phyloP scores from a whole-genome alignment of 2,888 invertebrate genomes.

The Trimorus sp. region DNA sequence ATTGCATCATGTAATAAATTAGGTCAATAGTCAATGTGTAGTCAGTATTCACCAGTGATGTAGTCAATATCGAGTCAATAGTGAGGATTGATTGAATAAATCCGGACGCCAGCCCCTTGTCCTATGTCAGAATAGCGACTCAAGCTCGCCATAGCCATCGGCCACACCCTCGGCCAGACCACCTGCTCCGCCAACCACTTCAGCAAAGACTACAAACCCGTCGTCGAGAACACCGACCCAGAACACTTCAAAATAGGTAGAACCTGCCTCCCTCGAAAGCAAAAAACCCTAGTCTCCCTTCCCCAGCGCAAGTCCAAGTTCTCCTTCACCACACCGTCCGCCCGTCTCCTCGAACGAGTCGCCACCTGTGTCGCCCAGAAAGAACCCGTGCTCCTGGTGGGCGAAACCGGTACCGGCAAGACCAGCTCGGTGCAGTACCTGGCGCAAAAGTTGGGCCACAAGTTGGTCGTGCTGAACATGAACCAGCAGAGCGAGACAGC shows the following conservation, averaged over 20 bases:
- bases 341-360: conserved; percentile 93
- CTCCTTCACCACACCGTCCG: conserved; percentile 91
- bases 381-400: conserved; percentile 97
- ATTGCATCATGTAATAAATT: no score
- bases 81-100: no score
- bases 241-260: conserved; percentile 83
- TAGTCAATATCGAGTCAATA: no score
- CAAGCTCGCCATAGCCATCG: conserved; percentile 88
- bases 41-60: no score
- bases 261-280: no score
- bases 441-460: conserved; percentile 91
- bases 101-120: no score
- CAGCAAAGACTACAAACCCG: conserved; percentile 90
- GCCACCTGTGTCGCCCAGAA: conserved; percentile 90
- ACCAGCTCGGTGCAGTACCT: conserved; percentile 95
- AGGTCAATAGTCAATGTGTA: no score
- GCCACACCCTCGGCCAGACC: conserved; percentile 90
- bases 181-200: conserved; percentile 92
- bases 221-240: conserved; percentile 83
- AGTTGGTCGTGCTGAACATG: conserved; percentile 97
- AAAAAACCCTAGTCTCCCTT: no score
- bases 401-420: conserved; percentile 99
- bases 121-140: conserved; percentile 83
- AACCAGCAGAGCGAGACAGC: conserved; percentile 99
- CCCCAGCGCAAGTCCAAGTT: conserved; percentile 82